These are phyloP conservation scores for Zonitis immaculata DNA, from an alignment of 2,888 invertebrate species.

Conservation along the genomic window DNA sequence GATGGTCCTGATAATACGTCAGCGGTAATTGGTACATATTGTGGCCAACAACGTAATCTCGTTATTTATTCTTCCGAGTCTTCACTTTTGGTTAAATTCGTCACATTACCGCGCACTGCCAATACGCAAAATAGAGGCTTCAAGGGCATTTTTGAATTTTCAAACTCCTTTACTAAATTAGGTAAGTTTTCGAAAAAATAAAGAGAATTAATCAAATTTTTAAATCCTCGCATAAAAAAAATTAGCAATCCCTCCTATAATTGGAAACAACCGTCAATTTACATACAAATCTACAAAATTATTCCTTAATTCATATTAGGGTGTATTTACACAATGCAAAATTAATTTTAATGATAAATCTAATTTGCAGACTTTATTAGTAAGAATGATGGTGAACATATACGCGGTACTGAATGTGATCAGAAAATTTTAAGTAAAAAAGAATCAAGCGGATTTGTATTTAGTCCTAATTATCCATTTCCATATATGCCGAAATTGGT, in stretches of 20 bases:
- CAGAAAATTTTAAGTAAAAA: slow-evolving; percentile 93
- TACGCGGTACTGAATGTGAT: slow-evolving; percentile 97
- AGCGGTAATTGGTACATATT: slow-evolving; percentile 92
- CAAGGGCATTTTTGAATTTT: slow-evolving; percentile 98
- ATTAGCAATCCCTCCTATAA: no score
- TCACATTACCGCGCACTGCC: slow-evolving; percentile 83
- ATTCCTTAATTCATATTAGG: no score
- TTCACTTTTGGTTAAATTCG: slow-evolving; percentile 85
- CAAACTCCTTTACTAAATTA: slow-evolving; percentile 96
- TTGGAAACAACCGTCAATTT: no score
- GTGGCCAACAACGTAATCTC: slow-evolving; percentile 94
- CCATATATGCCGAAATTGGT: slow-evolving; percentile 94
- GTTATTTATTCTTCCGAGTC: slow-evolving; percentile 93
- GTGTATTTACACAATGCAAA: no score
- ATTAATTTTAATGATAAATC: no score
- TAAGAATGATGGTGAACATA: slow-evolving; percentile 90
- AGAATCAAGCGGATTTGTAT: slow-evolving; percentile 87
- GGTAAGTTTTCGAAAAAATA: slow-evolving; percentile 68
- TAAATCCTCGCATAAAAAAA: no score
- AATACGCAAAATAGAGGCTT: slow-evolving; percentile 97
- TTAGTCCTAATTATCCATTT: slow-evolving; percentile 95
- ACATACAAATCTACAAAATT: no score
- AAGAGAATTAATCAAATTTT: no score
- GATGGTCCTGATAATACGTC: slow-evolving; percentile 88
- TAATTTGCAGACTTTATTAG: slow-evolving; percentile 83